These are phyloP conservation scores for Otocyon megalotis DNA, from an alignment of 2,113 vertebrate species.

Conservation along the genomic window DNA sequence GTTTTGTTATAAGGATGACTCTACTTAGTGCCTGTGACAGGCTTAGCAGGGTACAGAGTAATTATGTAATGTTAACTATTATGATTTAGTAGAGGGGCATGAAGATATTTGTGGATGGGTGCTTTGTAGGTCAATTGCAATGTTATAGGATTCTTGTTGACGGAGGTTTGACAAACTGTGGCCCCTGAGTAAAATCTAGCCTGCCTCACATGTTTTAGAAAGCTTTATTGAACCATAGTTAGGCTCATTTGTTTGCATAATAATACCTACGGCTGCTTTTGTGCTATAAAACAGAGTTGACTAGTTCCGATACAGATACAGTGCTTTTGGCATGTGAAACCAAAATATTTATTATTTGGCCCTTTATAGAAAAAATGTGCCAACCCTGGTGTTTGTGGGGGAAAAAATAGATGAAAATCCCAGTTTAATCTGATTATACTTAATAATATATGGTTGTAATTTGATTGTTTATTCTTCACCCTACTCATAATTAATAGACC, in stretches of 20 bases:
- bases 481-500: neutral
- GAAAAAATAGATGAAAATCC: neutral
- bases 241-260: neutral
- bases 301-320: neutral
- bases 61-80: neutral
- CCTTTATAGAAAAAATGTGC: neutral
- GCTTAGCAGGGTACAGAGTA: neutral
- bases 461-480: slow-evolving; percentile 23
- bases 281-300: neutral
- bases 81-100: neutral
- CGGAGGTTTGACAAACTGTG: neutral
- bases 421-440: neutral
- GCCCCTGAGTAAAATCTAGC: neutral
- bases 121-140: neutral
- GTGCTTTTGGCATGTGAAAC: neutral
- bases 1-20: slow-evolving; percentile 43
- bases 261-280: neutral
- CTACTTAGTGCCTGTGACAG: neutral
- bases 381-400: neutral
- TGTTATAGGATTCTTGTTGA: neutral
- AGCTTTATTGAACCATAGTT: neutral
- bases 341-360: neutral
- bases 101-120: neutral
- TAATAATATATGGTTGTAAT: neutral
- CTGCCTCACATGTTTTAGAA: neutral